Evolutionary conservation across 2,797 vertebrate genomes (phyloP).

Genomic region (Cetoscarus ocellatus): DNA sequence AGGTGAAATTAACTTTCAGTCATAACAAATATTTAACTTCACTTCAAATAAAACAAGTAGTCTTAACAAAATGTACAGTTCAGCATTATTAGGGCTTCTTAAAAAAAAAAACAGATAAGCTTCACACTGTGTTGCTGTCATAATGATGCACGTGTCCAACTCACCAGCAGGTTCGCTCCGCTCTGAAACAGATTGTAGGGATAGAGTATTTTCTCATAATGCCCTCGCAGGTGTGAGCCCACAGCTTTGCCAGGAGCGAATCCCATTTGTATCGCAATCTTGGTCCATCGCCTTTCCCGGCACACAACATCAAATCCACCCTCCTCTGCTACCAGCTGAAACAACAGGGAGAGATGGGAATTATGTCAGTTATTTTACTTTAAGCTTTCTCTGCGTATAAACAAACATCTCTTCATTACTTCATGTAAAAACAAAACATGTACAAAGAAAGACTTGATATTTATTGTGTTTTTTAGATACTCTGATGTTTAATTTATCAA

Average conservation of each 20-base stretch:
- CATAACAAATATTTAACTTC: neutral
- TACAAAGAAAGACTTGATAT: no score
- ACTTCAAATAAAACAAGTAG: neutral
- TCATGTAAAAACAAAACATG: no score
- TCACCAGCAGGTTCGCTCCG: conserved; percentile 94
- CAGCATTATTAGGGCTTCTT: conserved; percentile 21
- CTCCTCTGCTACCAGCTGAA: conserved; percentile 95
- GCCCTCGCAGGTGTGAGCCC: conserved; percentile 95
- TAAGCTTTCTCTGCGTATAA: neutral
- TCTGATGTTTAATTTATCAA: no score
- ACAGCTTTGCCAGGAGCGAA: conserved; percentile 96
- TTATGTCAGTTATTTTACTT: neutral
- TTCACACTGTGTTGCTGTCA: neutral
- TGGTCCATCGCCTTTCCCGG: conserved; percentile 96
- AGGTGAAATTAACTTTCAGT: neutral
- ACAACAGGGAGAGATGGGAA: conserved; percentile 5
- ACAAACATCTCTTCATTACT: no score
- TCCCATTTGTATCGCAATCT: conserved; percentile 95
- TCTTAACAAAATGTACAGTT: neutral
- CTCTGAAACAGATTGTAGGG: conserved; percentile 96
- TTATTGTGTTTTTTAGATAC: no score
- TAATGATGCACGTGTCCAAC: conserved; percentile 55
- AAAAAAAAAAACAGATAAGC: neutral
- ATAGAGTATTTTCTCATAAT: conserved; percentile 95
- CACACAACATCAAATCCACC: conserved; percentile 96